Conservation (phyloP, 2,797 vertebrate species). For the Helostoma temminkii region DNA sequence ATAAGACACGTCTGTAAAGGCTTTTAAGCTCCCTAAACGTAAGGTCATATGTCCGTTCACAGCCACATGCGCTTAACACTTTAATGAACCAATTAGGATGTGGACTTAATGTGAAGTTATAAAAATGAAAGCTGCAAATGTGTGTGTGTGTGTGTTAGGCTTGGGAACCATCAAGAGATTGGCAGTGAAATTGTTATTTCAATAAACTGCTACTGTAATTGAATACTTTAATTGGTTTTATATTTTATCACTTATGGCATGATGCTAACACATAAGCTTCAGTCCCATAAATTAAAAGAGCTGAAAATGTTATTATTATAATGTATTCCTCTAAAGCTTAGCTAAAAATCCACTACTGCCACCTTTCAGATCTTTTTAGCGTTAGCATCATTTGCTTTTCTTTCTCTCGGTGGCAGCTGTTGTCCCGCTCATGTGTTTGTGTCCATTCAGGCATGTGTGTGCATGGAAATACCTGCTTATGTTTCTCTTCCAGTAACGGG, state of each 20-base stretch:
- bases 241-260: no score
- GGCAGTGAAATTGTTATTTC: no score
- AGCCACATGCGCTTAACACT: constrained; percentile 10
- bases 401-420: background rate
- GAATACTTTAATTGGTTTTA: no score
- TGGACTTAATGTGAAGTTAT: constrained; percentile 20
- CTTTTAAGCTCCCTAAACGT: constrained; percentile 4
- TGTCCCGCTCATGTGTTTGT: constrained; percentile 16
- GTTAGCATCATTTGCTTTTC: constrained; percentile 15
- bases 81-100: background rate
- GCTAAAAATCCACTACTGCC: no score
- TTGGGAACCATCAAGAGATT: no score
- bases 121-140: constrained; percentile 14
- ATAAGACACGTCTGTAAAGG: constrained; percentile 2
- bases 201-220: no score
- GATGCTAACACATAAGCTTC: no score
- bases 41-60: constrained; percentile 12
- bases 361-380: constrained; percentile 7
- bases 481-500: constrained; percentile 32
- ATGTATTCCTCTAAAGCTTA: no score
- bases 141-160: background rate
- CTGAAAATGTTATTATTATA: no score
- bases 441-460: constrained; percentile 11
- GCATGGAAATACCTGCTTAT: constrained; percentile 36
- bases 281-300: no score